A percentile compares a stretch with the other conserved stretches of the same genome.
These are phyloP conservation scores for Dendronephthya gigantea DNA, from an alignment of 64 coral and sea anemone species.

Conservation along the genomic window DNA sequence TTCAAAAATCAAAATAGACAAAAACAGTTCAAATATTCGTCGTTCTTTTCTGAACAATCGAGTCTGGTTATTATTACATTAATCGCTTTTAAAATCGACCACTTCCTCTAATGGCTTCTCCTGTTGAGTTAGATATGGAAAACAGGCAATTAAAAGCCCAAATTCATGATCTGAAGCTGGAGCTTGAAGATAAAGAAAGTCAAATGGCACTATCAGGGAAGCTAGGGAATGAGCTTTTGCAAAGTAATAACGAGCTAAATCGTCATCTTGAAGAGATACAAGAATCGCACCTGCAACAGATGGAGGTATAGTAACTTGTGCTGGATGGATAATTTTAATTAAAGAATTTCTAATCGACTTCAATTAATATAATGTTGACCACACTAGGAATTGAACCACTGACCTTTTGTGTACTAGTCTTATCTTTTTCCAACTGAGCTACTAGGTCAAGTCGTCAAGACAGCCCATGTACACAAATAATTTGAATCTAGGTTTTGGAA, in stretches of 20 bases:
- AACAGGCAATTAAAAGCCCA: background rate
- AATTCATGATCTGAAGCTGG: background rate
- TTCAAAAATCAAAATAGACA: background rate
- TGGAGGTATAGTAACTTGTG: conserved; percentile 46
- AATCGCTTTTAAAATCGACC: background rate
- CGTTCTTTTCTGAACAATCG: background rate
- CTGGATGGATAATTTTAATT: too few relatives aligned
- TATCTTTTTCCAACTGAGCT: too few relatives aligned
- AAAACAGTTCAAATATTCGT: background rate
- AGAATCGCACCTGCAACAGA: conserved; percentile 31
- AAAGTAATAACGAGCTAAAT: conserved; percentile 82
- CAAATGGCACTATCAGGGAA: conserved; percentile 40
- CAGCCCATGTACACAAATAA: too few relatives aligned
- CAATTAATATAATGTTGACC: too few relatives aligned
- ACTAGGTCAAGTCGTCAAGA: too few relatives aligned
- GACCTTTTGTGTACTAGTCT: too few relatives aligned
- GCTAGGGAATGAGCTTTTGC: conserved; percentile 66
- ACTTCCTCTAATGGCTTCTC: background rate
- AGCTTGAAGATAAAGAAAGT: background rate
- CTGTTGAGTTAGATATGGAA: background rate
- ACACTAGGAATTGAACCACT: too few relatives aligned
- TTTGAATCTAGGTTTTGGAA: too few relatives aligned
- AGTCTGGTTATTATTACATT: background rate
- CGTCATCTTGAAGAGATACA: conserved; percentile 66
- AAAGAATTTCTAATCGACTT: too few relatives aligned